Base-by-base conservation (phyloP, 2,113 vertebrate species). In the Gobiocypris rarus region DNA sequence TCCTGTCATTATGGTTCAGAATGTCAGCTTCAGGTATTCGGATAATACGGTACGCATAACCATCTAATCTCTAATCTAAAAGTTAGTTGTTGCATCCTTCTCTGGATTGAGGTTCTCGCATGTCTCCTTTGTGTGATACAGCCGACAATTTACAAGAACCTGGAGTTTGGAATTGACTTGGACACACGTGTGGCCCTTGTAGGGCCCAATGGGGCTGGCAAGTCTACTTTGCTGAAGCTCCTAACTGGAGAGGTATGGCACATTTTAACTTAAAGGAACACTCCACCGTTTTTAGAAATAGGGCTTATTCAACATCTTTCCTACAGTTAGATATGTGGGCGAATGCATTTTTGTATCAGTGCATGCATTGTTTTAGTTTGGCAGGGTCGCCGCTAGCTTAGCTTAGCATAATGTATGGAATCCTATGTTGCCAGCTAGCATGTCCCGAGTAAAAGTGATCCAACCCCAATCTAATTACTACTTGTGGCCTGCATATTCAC, bases 1-100 rank as follows among this genome's bases (percentile, higher is more conserved):
- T 79, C 98, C 98, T 2, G 98, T 99, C 91, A 99, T 99, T 89
- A 99, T 99, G 98, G 98, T 99, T 90, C 98, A 99, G 92, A 97
- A 99, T 0, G 98, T 99, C 92, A 98, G 97, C 94, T 99, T 99
- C 93, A 96, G 91, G 86, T 99, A 99, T 88, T 96, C 93, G 0
- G 94, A 96, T 59, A 94, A 96, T 1, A 95, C 95, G 91, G 98
- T 99, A 88, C 94, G 97, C 15, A 48, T 19, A 61, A 19, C 15
- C 5, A 19, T 11, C 34, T 7, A 15, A n/a, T n/a, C 11, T 19
- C 9, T 19, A 3, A 9, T 48, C 3, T 1, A 15, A 3, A 2
- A 43, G 34, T 81, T 7, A 17, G 4, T 50, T 58, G 52, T 26
- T 28, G 61, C n/a, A 26, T 73, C 56, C 22, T 54, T 22, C 43